Evolutionary conservation across 2,113 vertebrate species (phyloP), one percentile per base, ranked within the genome.

Genomic region (Emydocephalus ijimae): DNA sequence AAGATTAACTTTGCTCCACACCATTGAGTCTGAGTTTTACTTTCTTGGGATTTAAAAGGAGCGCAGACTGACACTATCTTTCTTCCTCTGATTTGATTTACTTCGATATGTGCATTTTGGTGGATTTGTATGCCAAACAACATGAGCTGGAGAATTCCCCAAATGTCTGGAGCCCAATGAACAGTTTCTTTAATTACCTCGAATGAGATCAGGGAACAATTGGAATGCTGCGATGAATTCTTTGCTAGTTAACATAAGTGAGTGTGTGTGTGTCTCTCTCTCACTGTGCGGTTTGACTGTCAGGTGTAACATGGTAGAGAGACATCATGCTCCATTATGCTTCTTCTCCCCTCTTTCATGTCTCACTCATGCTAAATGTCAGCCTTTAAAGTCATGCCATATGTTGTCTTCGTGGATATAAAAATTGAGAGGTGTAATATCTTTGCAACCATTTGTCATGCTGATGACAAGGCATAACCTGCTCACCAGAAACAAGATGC

Each of bases 141-240:
- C 89, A 89, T 52, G 52, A 91, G 90, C 69, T 86, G 69, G 24
- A 91, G 69, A 55, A 59, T 91, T 86, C 89, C 74, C 87, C 91
- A 93, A 89, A 85, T 43, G 88, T 86, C 87, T 93, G 93, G 90
- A 93, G 90, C n/a, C 93, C 69, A 45, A 85, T 89, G 87, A 93
- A 91, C 45, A 89, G 48, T 91, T 89, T 43, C 45, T 93, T 91
- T 50, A 91, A 85, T 93, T 92, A 91, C 56, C 55, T 34, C 29
- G 3, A 87, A 91, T 86, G 90, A 93, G 93, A 54, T 93, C 93
- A 91, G 92, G 88, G 90, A 85, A 61, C 86, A 85, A 89, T 89
- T 61, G 64, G 87, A 87, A 86, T 87, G 56, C 64, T 23, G 20
- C 29, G 74, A 86, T 86, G 90, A 93, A 91, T 26, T 29, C n/a